Conservation (phyloP, 2,113 vertebrate species). For the Etheostoma spectabile region DNA sequence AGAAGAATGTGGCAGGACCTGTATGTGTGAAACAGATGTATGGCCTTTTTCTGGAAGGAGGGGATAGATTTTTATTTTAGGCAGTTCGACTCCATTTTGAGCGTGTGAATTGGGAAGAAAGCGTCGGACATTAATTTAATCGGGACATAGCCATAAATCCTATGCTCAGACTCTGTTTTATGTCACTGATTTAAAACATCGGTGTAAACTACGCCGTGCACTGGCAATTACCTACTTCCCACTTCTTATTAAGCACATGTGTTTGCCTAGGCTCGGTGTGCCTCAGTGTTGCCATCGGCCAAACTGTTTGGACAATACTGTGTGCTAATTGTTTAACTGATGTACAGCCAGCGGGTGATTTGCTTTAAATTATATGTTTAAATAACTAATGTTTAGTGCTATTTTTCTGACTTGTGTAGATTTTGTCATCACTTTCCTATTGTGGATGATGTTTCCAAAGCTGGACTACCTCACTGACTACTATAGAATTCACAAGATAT, state of each 20-base stretch:
- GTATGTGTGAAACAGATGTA: slow-evolving; percentile 76
- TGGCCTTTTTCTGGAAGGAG: slow-evolving; percentile 28
- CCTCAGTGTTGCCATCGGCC: slow-evolving; percentile 49
- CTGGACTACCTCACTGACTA: slow-evolving; percentile 16
- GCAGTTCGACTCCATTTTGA: slow-evolving; percentile 52
- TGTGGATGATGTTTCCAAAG: background rate
- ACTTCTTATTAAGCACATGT: slow-evolving; percentile 67
- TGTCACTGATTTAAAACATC: slow-evolving; percentile 70
- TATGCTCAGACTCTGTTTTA: slow-evolving; percentile 51
- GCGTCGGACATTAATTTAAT: slow-evolving; percentile 61
- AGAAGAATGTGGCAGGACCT: slow-evolving; percentile 72
- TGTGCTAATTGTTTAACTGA: slow-evolving; percentile 76
- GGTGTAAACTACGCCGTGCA: slow-evolving; percentile 67
- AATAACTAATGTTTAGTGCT: slow-evolving; percentile 21
- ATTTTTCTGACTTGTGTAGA: background rate
- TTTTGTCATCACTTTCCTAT: background rate
- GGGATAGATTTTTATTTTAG: slow-evolving; percentile 10
- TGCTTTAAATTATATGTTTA: slow-evolving; percentile 38
- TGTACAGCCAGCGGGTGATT: slow-evolving; percentile 30
- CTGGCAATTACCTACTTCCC: slow-evolving; percentile 74
- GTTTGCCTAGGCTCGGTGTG: slow-evolving; percentile 57
- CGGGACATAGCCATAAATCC: slow-evolving; percentile 71
- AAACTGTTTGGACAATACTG: slow-evolving; percentile 59
- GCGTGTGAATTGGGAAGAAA: slow-evolving; percentile 52
- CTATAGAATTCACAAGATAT: slow-evolving; percentile 24